Conservation (phyloP, 2,113 vertebrate genomes). For the Gopherus evgoodei region DNA sequence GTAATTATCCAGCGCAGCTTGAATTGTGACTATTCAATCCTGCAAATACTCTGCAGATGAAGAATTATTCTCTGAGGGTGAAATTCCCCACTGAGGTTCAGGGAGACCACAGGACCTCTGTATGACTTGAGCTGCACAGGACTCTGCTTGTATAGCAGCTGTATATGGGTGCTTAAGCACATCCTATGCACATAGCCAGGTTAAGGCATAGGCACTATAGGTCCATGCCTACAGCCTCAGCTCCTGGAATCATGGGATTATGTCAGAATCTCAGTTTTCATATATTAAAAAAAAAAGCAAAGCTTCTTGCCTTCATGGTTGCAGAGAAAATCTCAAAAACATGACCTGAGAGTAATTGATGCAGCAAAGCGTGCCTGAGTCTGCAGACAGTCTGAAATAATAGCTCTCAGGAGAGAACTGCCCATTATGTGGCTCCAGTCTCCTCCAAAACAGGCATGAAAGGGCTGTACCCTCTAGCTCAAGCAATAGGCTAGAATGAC, state of each 20-base stretch:
- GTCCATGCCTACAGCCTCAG: neutral
- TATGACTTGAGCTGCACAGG: neutral
- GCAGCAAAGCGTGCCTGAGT: neutral
- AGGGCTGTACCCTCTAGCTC: neutral
- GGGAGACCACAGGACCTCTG: neutral
- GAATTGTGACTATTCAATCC: neutral
- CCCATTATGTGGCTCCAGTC: neutral
- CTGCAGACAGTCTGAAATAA: neutral
- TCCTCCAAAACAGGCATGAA: neutral
- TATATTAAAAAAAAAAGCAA: neutral
- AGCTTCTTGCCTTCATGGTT: neutral
- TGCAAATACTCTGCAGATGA: neutral
- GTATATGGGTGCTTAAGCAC: neutral
- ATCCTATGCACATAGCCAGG: neutral
- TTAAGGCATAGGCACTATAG: neutral
- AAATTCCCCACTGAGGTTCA: neutral
- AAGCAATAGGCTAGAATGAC: neutral
- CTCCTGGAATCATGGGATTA: neutral
- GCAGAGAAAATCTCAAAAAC: neutral
- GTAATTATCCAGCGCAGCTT: neutral
- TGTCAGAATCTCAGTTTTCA: neutral
- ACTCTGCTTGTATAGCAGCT: neutral
- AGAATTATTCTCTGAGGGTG: neutral
- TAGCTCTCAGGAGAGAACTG: neutral
- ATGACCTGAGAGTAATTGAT: neutral